These are phyloP conservation scores for Parus major DNA, from an alignment of 2,113 vertebrate species.

Conservation along the genomic window DNA sequence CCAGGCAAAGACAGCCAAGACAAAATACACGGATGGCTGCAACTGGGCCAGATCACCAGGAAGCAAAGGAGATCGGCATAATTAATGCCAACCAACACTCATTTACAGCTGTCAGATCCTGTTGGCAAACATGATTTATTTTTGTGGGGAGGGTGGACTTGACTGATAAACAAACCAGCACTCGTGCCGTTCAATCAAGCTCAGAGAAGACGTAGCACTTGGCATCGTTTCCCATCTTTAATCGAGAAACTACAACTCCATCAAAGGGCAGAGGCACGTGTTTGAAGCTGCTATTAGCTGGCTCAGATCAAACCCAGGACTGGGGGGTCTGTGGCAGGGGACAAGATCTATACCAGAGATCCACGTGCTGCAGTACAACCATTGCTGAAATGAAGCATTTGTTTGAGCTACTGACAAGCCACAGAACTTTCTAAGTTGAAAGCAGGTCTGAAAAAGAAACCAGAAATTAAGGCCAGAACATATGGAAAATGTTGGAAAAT, in stretches of 20 bases:
- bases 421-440: not conserved
- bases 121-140: not conserved
- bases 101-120: not conserved
- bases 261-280: not conserved
- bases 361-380: not conserved
- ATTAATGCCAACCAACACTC: not conserved
- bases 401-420: not conserved
- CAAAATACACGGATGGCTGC: not conserved
- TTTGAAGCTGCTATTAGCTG: not conserved
- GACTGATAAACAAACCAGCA: not conserved
- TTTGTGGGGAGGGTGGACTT: not conserved
- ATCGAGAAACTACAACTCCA: not conserved
- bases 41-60: not conserved
- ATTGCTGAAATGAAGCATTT: not conserved
- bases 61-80: not conserved
- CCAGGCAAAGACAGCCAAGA: not conserved
- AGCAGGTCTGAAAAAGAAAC: not conserved
- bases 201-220: not conserved
- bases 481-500: not conserved
- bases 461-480: not conserved
- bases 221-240: not conserved
- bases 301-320: not conserved
- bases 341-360: not conserved
- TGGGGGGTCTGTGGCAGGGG: fast-evolving
- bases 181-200: not conserved